Percentiles rank a stretch among this genome's conserved stretches.
phyloP scores from a whole-genome alignment of 2,113 vertebrate genomes.

The Pollimyrus isidori region DNA sequence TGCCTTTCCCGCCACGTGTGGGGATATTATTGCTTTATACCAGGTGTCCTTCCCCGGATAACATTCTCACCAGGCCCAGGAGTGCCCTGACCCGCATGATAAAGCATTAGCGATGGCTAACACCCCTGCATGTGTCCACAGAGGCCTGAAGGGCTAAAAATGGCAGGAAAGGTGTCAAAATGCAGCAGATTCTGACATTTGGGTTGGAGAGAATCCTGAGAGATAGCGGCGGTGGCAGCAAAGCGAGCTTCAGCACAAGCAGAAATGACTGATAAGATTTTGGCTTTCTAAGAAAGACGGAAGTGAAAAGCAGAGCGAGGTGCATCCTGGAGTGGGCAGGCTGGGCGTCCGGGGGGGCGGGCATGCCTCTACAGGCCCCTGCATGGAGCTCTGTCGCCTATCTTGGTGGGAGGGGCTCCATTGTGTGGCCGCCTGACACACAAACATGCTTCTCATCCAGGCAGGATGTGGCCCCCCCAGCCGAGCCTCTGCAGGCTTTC shows the following conservation, averaged over 20 bases:
- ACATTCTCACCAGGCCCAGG: neutral
- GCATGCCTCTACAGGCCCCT: neutral
- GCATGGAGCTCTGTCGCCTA: neutral
- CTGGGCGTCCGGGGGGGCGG: neutral
- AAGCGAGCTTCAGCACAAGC: neutral
- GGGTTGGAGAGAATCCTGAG: neutral
- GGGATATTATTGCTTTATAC: neutral
- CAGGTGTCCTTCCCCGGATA: neutral
- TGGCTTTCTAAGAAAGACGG: neutral
- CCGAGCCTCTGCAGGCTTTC: neutral
- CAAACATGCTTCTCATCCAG: constrained; percentile 8
- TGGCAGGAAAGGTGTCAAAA: neutral
- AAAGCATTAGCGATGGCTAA: neutral
- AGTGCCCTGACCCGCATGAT: neutral
- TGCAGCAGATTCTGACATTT: neutral
- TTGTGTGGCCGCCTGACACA: constrained; percentile 1
- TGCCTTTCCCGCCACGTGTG: neutral
- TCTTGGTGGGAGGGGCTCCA: neutral
- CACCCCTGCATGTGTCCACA: neutral
- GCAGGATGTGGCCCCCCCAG: neutral
- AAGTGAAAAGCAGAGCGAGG: neutral
- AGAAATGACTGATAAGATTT: neutral
- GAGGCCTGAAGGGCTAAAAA: neutral
- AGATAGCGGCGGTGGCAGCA: rapidly evolving
- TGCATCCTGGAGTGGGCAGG: neutral